Evolutionary conservation across 2,113 vertebrate genomes (phyloP), one percentile per base, ranked within the genome.

Genomic region (Spea bombifrons): DNA sequence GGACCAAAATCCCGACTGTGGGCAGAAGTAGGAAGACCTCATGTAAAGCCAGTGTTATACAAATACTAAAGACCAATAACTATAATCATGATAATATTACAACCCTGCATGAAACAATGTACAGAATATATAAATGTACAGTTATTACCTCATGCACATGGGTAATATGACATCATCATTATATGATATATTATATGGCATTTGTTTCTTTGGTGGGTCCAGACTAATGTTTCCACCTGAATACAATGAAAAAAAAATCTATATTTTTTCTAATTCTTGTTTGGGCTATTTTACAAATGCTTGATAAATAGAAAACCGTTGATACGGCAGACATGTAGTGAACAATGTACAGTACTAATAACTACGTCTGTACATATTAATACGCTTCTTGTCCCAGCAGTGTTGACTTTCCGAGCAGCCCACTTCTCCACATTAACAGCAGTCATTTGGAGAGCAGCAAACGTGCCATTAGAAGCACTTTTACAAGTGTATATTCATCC

Each of bases 401-500:
- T 90, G 90, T 88, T 92, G 89, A 92, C 93, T 95, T 94, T 93
- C 87, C 89, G 88, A 87, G 90, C 93, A 93, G 88, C 92, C 92
- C 93, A 94, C 93, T 94, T 93, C 90, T 92, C 90, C 87, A 92
- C 92, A 95, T 97, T 97, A 97, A 94, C 92, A 87, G 91, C 84
- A 93, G 91, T 93, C 93, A 92, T 94, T 94, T 92, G 86, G 92
- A 94, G 93, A 95, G 93, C 93, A 95, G 94, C 95, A 96, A 96
- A 97, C 94, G 94, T 94, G 92, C 95, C 95, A 97, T 98, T 97
- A 98, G 94, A 95, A 97, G 94, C 95, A 94, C 94, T 98, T 97
- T 96, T 97, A 97, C 94, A 96, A 95, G 95, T 94, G 96, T 95
- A 94, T 95, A 94, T 96, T 96, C 96, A 95, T 96, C 95, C 94